Conservation (phyloP, 2,888 invertebrate species). For the Cecidostiba fungosa region DNA sequence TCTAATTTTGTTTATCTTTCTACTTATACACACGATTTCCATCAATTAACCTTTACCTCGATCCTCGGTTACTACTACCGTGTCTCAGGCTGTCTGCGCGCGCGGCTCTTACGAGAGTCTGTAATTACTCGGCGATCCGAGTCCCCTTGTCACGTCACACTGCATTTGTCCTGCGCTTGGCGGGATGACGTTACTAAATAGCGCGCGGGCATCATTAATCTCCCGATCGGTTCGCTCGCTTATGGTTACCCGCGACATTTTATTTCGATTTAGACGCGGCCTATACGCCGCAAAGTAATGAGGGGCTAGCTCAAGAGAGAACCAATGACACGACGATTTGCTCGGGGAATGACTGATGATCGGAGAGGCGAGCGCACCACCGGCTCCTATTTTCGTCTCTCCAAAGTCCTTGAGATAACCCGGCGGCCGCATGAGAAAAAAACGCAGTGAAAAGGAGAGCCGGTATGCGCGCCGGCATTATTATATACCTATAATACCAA, state of each 20-base stretch:
- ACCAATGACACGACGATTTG: slow-evolving; percentile 72
- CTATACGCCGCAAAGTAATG: slow-evolving; percentile 52
- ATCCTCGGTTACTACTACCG: neutral
- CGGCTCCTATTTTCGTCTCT: slow-evolving; percentile 18
- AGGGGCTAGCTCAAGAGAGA: slow-evolving; percentile 44
- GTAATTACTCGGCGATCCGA: slow-evolving; percentile 59
- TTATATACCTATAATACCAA: neutral
- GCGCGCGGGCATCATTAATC: slow-evolving; percentile 67
- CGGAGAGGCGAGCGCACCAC: slow-evolving; percentile 6
- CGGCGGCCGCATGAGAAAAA: neutral
- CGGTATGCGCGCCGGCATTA: neutral
- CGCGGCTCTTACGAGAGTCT: slow-evolving; percentile 27
- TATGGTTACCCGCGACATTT: slow-evolving; percentile 66
- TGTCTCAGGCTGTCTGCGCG: neutral
- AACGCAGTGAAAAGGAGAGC: slow-evolving; percentile 42
- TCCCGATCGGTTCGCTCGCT: slow-evolving; percentile 61
- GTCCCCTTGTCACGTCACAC: slow-evolving; percentile 55
- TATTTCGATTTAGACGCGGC: slow-evolving; percentile 66
- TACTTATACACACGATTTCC: neutral
- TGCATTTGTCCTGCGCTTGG: slow-evolving; percentile 48
- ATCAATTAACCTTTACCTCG: slow-evolving; percentile 16
- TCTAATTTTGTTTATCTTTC: slow-evolving; percentile 12
- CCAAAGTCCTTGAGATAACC: slow-evolving; percentile 37
- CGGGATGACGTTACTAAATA: slow-evolving; percentile 63
- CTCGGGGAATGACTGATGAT: slow-evolving; percentile 72